Evolutionary conservation across 1,140 invertebrate genomes (phyloP), one percentile per base, ranked within the genome.

Genomic region (Probaryconus sp.): DNA sequence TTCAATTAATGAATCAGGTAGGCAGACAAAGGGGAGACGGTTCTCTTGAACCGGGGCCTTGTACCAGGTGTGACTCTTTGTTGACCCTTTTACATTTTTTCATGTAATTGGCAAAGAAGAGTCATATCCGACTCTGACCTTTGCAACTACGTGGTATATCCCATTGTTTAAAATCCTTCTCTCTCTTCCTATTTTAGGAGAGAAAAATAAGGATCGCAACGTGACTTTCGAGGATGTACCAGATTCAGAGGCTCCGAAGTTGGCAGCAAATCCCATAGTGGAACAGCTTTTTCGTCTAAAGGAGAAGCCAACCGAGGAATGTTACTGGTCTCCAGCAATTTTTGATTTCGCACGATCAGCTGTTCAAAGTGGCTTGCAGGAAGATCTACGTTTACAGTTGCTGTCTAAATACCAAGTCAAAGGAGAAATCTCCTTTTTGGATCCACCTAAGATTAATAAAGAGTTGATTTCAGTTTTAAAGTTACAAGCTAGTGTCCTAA

Each of bases 11-110:
- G 10, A 43, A 24, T 1, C 9, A 50, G 47, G 47, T 51, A 51
- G 9, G 30, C 47, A n/a, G 24, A 35, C 16, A 24, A 31, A 43
- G 47, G 40, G 14, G 60, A 43, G 48, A 53, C 47, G 48, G 38
- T 35, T 64, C 28, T 3, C 5, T 28, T 20, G 26, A 64, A 35
- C 30, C 60, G 56, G 47, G 58, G 58, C 58, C 9, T 13, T 20
- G 43, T 48, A 48, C 43, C 43, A 61, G 56, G 56, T 63, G 33
- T 40, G 31, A 18, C 17, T 10, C 26, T 24, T 47, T 37, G 28
- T 16, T 7, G 31, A 60, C 31, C 42, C n/a, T n/a, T n/a, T 33
- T 35, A 3, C 30, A 21, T n/a, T 37, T n/a, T 16, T 47, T 37
- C 5, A 5, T 18, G 9, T 43, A 28, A 33, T 31, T n/a, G n/a